phyloP scores from a whole-genome alignment of 2,797 vertebrate genomes.

The Cuniculus paca region DNA sequence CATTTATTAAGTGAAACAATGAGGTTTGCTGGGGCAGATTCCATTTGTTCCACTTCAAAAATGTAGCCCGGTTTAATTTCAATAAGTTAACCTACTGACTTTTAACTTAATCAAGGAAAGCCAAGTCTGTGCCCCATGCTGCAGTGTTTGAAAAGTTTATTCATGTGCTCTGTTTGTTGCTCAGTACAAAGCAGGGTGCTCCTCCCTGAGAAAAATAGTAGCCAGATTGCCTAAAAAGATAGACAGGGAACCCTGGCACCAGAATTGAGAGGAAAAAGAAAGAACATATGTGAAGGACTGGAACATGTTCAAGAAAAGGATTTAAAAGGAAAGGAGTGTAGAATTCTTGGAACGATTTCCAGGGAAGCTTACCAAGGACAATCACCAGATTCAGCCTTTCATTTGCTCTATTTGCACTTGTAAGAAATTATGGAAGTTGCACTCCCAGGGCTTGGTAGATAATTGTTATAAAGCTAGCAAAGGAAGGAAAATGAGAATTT shows the following conservation, averaged over 20 bases:
- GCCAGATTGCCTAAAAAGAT: conserved; percentile 79
- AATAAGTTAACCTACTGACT: conserved; percentile 30
- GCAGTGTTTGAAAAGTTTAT: conserved; percentile 60
- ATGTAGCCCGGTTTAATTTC: conserved; percentile 46
- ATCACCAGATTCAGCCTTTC: conserved; percentile 71
- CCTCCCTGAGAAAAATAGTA: conserved; percentile 67
- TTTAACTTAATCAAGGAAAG: conserved; percentile 53
- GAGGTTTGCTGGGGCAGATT: conserved; percentile 26
- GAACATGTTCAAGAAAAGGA: conserved; percentile 77
- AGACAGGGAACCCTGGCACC: conserved; percentile 72
- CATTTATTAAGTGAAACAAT: conserved; percentile 61
- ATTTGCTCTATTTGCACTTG: conserved; percentile 65
- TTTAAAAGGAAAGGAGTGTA: conserved; percentile 80
- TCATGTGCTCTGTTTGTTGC: conserved; percentile 47
- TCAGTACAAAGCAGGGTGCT: conserved; percentile 39
- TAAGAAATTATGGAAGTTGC: conserved; percentile 41
- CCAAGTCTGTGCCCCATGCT: conserved; percentile 43
- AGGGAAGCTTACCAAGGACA: conserved; percentile 69
- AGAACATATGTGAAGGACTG: conserved; percentile 79
- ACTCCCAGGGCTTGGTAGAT: conserved; percentile 47
- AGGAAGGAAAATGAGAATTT: conserved; percentile 69
- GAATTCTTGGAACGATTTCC: conserved; percentile 79
- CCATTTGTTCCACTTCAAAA: conserved; percentile 55
- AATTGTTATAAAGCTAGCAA: conserved; percentile 43
- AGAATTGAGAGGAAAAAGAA: conserved; percentile 67